Base-by-base conservation (phyloP, 2,888 invertebrate species). In the Aspidiotus destructor region DNA sequence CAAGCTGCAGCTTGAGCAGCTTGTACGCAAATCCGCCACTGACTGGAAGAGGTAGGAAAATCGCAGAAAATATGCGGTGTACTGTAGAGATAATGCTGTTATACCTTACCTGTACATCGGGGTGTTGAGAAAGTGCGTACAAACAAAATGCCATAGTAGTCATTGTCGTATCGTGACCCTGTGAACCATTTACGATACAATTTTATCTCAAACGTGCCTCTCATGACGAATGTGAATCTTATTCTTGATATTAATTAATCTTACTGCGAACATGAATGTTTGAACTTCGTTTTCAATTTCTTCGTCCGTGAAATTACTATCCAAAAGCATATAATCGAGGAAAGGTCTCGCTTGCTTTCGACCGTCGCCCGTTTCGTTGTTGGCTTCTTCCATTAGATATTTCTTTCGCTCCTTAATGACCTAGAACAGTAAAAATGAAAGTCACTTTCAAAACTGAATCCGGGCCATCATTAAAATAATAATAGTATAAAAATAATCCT, bases 251-350 rank as follows among this genome's bases (percentile, higher is more conserved):
- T 28, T 58, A 40, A 10, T 28, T 61, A 11, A 44, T 55, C 10
- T 69, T 71, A 72, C 72, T 54, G 41, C 69, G 60, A 65, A 62
- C 65, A 65, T 65, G 16, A 70, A 70, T n/a, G 62, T 55, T 60
- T 67, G 41, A 6, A 60, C 62, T 62, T 57, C 53, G 64, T 72
- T 72, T 69, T 73, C 72, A n/a, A 73, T 68, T 60, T 73, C 72
- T 10, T 13, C 40, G 13, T 68, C 53, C 40, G 28, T 61, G 9
- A 68, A 68, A 41, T 41, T 52, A 40, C 53, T 42, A 41, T 68
- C 41, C 8, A 54, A 42, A 8, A 68, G 40, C 3, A 67, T 40
- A n/a, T 61, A 60, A 41, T 68, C 68, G 60, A 68, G 61, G 54
- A 68, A 61, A 52, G 60, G 60, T 13, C 28, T 68, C 28, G 48